phyloP scores from a whole-genome alignment of 2,888 invertebrate genomes.

The Tetheella fluctuosa region DNA sequence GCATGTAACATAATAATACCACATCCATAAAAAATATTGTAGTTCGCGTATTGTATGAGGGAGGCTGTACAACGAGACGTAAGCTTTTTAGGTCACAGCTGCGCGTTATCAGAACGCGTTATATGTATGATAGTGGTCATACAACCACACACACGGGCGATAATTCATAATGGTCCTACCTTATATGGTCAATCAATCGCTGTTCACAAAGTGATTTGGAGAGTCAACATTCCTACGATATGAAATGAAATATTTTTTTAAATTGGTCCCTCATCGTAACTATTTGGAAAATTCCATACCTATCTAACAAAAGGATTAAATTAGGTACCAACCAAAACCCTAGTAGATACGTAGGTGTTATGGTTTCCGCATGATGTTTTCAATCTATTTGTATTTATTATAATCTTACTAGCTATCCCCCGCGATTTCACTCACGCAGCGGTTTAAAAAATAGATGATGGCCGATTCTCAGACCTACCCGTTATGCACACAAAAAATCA shows the following conservation, averaged over 20 bases:
- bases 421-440: no score
- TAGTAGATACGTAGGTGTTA: no score
- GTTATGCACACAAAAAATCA: no score
- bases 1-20: constrained; percentile 32
- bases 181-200: constrained; percentile 41
- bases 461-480: no score
- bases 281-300: no score
- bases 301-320: no score
- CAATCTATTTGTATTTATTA: no score
- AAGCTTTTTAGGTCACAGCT: constrained; percentile 79
- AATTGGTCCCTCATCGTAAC: no score
- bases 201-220: constrained; percentile 18
- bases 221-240: constrained; percentile 21
- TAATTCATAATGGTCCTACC: constrained; percentile 62
- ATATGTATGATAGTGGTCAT: constrained; percentile 51
- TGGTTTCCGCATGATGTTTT: no score
- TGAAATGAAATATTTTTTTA: constrained; percentile 11
- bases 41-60: constrained; percentile 21
- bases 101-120: constrained; percentile 66
- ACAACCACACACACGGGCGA: constrained; percentile 41
- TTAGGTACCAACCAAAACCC: no score
- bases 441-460: no score
- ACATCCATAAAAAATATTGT: constrained; percentile 33
- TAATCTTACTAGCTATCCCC: no score
- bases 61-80: constrained; percentile 41